Conservation (phyloP, 2,113 vertebrate species). For the Tyrannus savana region DNA sequence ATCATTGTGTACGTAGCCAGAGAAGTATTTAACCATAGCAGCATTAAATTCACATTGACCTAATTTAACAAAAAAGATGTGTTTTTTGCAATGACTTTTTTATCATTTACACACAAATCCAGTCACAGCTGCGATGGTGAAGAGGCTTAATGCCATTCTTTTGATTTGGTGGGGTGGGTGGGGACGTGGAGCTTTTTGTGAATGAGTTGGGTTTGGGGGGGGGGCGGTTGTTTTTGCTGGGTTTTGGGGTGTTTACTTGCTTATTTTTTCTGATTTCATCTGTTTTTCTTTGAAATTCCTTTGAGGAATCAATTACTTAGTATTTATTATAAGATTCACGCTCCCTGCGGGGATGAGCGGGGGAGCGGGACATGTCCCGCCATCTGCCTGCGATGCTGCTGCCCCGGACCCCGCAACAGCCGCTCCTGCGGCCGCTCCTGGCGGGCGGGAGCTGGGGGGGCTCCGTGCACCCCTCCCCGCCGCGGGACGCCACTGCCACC, state of each 20-base stretch:
- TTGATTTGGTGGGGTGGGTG: background rate
- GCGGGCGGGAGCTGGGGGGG: background rate
- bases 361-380: background rate
- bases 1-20: background rate
- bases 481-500: conserved; percentile 69
- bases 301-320: background rate
- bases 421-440: background rate
- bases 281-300: background rate
- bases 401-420: background rate
- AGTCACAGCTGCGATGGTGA: background rate
- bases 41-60: background rate
- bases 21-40: background rate
- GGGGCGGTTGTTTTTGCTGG: background rate
- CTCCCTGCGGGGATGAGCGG: background rate
- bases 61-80: background rate
- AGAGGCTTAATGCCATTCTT: background rate
- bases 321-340: fast-evolving
- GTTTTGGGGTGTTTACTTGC: background rate
- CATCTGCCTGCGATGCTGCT: too few species aligned
- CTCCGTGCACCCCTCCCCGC: background rate
- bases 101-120: background rate
- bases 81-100: fast-evolving
- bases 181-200: background rate
- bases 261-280: background rate
- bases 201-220: background rate